Base-by-base conservation (phyloP, 2,797 vertebrate genomes). In the Microctenopoma steveboyesi region DNA sequence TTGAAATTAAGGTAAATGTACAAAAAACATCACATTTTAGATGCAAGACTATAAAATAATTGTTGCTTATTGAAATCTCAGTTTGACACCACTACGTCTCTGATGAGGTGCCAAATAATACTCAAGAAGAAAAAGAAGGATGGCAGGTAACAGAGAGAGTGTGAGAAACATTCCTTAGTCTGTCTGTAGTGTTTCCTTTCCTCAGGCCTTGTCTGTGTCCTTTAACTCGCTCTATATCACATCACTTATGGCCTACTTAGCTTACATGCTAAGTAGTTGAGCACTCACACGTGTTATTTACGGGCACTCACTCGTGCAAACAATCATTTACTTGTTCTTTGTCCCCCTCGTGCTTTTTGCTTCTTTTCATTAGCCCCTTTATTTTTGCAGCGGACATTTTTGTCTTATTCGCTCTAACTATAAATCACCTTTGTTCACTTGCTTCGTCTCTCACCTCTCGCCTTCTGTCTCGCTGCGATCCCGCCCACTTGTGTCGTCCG, bases 381-480 rank as follows among this genome's bases (percentile, higher is more conserved):
- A 47, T 79, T 22, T 22, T 22, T 22, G 22, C 22, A 22, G 22
- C 22, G 22, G 22, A 22, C n/a, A 46, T 67, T 74, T 2, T 64
- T 54, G 62, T 63, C 42, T 6, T 35, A 62, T 61, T 76, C 52
- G 15, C 65, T 49, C 2, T 54, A 58, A 73, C 50, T 63, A 74
- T 85, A 83, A 79, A 84, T 86, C 58, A 85, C 53, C 30, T 40
- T 12, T 16, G 16, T 59, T 64, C 58, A n/a, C 33, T 61, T 27
- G 37, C 54, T 55, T 71, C 53, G 12, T 66, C 53, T 61, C 37
- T 55, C 8, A 8, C 57, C 54, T 52, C 46, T 64, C n/a, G n/a
- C 18, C n/a, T 59, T 77, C 27, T 54, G 77, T 80, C 84, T 80
- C 39, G 37, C 58, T 56, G 67, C n/a, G 74, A 76, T 77, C 62